Conservation (phyloP, 2,888 invertebrate species). For the Melanchra persicariae region DNA sequence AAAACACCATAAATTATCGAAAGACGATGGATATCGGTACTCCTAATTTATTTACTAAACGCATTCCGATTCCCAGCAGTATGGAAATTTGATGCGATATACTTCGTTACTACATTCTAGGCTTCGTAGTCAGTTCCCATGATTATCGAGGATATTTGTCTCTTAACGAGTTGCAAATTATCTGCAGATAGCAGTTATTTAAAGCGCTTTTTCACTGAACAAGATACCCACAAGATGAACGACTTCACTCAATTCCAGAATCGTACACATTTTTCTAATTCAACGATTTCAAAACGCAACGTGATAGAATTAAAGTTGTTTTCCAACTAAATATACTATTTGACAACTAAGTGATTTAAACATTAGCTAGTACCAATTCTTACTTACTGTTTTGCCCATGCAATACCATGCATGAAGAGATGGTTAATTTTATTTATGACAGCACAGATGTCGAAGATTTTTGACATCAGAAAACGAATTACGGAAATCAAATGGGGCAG, state of each 20-base stretch:
- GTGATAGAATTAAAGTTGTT: slow-evolving; percentile 3
- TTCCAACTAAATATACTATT: background rate
- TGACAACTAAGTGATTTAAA: background rate
- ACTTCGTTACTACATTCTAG: slow-evolving; percentile 39
- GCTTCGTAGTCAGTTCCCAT: slow-evolving; percentile 46
- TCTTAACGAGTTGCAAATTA: slow-evolving; percentile 43
- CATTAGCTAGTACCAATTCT: background rate
- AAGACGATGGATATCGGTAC: slow-evolving; percentile 54
- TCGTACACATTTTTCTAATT: slow-evolving; percentile 32
- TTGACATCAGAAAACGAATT: too few species aligned
- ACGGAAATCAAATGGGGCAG: too few species aligned
- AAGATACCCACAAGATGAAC: slow-evolving; percentile 39
- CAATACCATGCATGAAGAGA: too few species aligned
- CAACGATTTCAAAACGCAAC: background rate
- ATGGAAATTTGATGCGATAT: slow-evolving; percentile 50
- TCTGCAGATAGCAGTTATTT: slow-evolving; percentile 44
- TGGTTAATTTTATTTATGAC: background rate
- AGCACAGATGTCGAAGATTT: background rate
- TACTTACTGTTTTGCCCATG: background rate
- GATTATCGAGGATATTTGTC: slow-evolving; percentile 50
- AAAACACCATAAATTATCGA: slow-evolving; percentile 58
- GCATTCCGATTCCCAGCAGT: slow-evolving; percentile 51
- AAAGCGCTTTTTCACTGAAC: slow-evolving; percentile 36
- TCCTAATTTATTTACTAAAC: slow-evolving; percentile 56
- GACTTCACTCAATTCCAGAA: slow-evolving; percentile 28